A percentile compares a stretch with the other conserved stretches of the same genome.
Evolutionary conservation across 2,888 invertebrate species (phyloP).

Genomic region (Adela reaumurella): DNA sequence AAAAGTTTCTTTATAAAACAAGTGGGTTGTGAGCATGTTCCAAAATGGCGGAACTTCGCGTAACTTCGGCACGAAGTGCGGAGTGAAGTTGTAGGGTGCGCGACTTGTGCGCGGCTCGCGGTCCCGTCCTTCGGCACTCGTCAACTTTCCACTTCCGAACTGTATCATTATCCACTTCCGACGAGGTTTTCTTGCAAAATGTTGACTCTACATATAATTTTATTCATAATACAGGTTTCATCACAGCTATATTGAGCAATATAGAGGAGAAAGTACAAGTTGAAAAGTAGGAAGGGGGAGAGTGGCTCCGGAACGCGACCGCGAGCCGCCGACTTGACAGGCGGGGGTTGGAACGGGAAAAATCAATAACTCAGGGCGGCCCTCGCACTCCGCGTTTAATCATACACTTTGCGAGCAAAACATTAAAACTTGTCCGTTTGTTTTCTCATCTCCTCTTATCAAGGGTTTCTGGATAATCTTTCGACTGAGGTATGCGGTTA

Average conservation of each 20-base stretch:
- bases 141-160: conserved; percentile 29
- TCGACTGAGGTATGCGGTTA: background rate
- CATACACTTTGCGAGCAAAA: conserved; percentile 58
- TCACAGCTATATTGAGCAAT: background rate
- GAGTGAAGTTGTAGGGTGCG: conserved; percentile 55
- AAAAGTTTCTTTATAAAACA: conserved; percentile 61
- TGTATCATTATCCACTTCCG: background rate
- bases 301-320: conserved; percentile 28
- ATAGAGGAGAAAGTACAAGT: conserved; percentile 15
- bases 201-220: background rate
- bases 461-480: background rate
- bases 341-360: conserved; percentile 52
- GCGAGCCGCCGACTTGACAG: conserved; percentile 46
- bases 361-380: conserved; percentile 59
- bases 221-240: background rate
- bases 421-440: conserved; percentile 58
- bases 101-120: conserved; percentile 30
- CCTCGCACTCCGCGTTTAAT: conserved; percentile 56
- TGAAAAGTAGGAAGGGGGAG: conserved; percentile 26
- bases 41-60: conserved; percentile 60
- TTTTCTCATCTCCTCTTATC: conserved; percentile 17
- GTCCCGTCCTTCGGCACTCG: conserved; percentile 34
- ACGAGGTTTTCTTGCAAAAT: background rate
- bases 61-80: conserved; percentile 57
- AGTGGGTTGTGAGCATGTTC: conserved; percentile 60